These are phyloP conservation scores for Lagocephalus sceleratus DNA, from an alignment of 2,797 vertebrate species.

Conservation along the genomic window DNA sequence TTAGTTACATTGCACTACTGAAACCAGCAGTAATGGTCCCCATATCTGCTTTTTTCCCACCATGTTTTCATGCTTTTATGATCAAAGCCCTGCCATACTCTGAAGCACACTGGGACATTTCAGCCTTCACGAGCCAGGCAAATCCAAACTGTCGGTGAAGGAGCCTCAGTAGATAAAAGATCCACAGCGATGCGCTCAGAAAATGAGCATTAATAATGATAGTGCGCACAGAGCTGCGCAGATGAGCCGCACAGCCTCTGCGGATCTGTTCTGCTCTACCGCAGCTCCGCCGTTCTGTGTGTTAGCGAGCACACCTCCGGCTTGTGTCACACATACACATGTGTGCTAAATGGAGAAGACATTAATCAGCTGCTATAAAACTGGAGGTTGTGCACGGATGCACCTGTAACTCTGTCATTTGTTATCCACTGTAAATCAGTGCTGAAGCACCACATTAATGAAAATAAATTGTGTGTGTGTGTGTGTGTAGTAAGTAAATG, in stretches of 20 bases:
- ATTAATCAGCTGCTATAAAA: slow-evolving; percentile 58
- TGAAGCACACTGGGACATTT: slow-evolving; percentile 17
- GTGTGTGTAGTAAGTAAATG: slow-evolving; percentile 19
- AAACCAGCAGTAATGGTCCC: slow-evolving; percentile 44
- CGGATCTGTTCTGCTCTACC: slow-evolving; percentile 37
- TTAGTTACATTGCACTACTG: not conserved
- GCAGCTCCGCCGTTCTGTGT: slow-evolving; percentile 34
- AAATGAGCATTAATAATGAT: slow-evolving; percentile 24
- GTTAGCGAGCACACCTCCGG: slow-evolving; percentile 36
- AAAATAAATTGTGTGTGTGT: slow-evolving; percentile 54
- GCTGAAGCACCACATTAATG: slow-evolving; percentile 56
- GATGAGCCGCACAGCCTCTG: slow-evolving; percentile 7
- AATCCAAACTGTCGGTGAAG: not conserved
- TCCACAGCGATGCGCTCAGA: slow-evolving; percentile 12
- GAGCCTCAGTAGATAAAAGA: slow-evolving; percentile 7
- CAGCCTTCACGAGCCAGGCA: slow-evolving; percentile 4
- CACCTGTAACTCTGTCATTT: slow-evolving; percentile 64
- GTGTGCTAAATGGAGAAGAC: slow-evolving; percentile 10
- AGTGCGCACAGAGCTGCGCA: slow-evolving; percentile 14
- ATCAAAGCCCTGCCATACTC: slow-evolving; percentile 44
- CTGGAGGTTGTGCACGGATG: slow-evolving; percentile 57
- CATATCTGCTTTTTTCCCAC: slow-evolving; percentile 48
- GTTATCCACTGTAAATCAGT: slow-evolving; percentile 61
- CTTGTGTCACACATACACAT: slow-evolving; percentile 15
- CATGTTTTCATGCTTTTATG: slow-evolving; percentile 68